phyloP scores from a whole-genome alignment of 2,113 vertebrate genomes.

The Alethe diademata region DNA sequence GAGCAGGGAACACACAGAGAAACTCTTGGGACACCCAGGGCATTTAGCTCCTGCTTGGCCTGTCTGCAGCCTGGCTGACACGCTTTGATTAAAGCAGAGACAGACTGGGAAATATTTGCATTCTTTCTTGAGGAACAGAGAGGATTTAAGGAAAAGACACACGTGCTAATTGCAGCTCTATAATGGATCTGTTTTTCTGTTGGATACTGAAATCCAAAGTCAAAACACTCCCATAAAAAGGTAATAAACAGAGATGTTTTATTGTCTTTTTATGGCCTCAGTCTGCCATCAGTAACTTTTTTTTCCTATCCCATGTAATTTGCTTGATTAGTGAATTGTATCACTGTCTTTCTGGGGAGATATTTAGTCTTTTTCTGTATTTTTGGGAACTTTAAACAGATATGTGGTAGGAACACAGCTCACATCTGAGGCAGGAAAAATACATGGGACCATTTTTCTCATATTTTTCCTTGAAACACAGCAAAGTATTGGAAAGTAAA shows the following conservation, averaged over 20 bases:
- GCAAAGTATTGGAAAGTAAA: neutral
- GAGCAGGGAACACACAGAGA: neutral
- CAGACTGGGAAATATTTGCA: rapidly evolving
- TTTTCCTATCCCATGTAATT: neutral
- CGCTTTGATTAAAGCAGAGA: neutral
- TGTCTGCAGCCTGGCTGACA: neutral
- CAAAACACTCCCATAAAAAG: constrained; percentile 33
- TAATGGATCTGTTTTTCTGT: constrained; percentile 6
- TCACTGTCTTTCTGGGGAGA: neutral
- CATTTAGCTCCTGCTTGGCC: neutral
- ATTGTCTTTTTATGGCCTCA: neutral
- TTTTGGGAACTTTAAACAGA: neutral
- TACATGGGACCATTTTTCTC: neutral
- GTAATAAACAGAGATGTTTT: constrained; percentile 1
- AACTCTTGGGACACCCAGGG: neutral
- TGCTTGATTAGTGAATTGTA: constrained; percentile 24
- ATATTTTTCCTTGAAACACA: neutral
- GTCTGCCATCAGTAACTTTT: neutral
- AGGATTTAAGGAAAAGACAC: neutral
- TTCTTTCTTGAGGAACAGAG: neutral
- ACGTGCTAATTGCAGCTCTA: neutral
- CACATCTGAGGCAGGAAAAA: neutral
- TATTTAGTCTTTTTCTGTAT: neutral
- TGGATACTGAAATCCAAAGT: constrained; percentile 11
- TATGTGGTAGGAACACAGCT: neutral